Evolutionary conservation across 2,113 vertebrate species (phyloP).

Genomic region (Gorilla gorilla): DNA sequence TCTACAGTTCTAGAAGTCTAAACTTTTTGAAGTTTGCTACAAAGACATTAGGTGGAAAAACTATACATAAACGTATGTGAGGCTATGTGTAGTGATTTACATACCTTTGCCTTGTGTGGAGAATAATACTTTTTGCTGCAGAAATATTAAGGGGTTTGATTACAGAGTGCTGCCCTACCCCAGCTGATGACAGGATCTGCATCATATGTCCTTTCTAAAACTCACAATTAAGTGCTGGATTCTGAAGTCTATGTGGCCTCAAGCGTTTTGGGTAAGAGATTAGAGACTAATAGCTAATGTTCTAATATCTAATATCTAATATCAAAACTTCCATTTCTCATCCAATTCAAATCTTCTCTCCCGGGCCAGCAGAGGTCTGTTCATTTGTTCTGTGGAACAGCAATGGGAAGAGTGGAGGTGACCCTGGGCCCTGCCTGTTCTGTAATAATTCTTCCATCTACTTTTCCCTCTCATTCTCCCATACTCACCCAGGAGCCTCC

Average conservation of each 20-base stretch:
- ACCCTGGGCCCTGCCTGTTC: not conserved
- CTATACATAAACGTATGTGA: too few species aligned
- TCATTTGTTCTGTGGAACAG: too few species aligned
- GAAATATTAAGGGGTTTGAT: not conserved
- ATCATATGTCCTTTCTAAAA: not conserved
- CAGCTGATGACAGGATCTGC: not conserved
- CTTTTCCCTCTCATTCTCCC: not conserved
- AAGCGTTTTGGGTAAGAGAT: not conserved
- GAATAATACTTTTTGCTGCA: not conserved
- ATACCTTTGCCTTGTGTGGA: not conserved
- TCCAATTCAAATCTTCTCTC: not conserved
- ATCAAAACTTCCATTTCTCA: not conserved
- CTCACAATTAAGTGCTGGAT: not conserved
- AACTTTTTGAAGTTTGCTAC: not conserved
- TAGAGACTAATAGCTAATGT: not conserved
- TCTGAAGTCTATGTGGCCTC: not conserved
- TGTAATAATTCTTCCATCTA: not conserved
- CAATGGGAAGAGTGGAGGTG: too few species aligned
- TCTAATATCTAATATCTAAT: not conserved
- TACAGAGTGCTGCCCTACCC: not conserved
- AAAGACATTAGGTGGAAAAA: not conserved
- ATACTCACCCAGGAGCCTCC: not conserved
- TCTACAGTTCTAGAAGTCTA: not conserved
- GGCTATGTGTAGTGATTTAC: not conserved
- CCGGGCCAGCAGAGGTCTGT: not conserved